Base-by-base conservation (phyloP, 2,888 invertebrate genomes). In the Pseudanteris insignis region DNA sequence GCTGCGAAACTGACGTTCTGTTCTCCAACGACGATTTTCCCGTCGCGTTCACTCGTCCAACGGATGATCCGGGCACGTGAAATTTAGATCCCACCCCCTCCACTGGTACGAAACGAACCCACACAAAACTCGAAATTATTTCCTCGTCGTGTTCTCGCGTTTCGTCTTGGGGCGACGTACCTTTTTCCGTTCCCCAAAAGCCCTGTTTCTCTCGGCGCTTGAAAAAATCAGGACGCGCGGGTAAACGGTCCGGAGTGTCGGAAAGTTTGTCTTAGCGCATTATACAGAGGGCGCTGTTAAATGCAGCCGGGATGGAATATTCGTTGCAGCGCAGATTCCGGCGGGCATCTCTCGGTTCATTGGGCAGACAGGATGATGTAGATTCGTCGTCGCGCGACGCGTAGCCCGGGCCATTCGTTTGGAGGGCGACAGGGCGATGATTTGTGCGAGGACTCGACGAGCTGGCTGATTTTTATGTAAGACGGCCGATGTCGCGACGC, bases 391-490 rank as follows among this genome's bases (percentile, higher is more conserved):
- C 25, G 54, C 65, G 63, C 64, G 65, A 66, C 54, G 60, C 57
- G 59, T 57, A 53, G 64, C 59, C 50, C 41, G 62, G 66, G 69
- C 72, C 73, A 74, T 76, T 76, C 74, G 69, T 75, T 74, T 67
- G 67, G 66, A 44, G 51, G 64, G 62, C 67, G 78, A 76, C 77
- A 70, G 71, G 70, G 69, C 73, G 73, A 77, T 77, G 77, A 77
- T 77, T 77, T 77, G 75, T 75, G 72, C 67, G 63, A 54, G 65
- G 71, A 65, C 70, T 69, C 70, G 58, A 59, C 54, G 66, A 72
- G 74, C 71, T 74, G 72, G 69, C 71, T 72, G 76, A 77, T 77
- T 77, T 77, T 78, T 76, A 73, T 75, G 75, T 74, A 73, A 77
- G 70, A 70, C 65, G 67, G 63, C 68, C 65, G 67, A 66, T 67